phyloP scores from a whole-genome alignment of 2,888 invertebrate species.

The Hipparchia sbordonii region DNA sequence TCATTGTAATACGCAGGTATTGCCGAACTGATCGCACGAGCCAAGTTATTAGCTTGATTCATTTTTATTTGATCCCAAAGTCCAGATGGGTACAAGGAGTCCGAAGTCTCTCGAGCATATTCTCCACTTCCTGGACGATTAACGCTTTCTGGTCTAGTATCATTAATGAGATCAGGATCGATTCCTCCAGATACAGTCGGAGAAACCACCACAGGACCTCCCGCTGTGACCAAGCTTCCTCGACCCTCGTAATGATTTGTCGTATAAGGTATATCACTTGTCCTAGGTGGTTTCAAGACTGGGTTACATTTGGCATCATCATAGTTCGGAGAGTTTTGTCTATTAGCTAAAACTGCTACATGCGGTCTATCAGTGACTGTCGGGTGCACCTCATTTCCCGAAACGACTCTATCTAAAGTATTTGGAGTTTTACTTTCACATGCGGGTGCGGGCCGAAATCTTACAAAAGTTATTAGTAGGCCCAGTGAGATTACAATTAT shows the following conservation, averaged over 20 bases:
- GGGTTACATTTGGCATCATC: slow-evolving; percentile 83
- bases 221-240: slow-evolving; percentile 85
- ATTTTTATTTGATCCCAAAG: slow-evolving; percentile 87
- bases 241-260: slow-evolving; percentile 87
- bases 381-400: slow-evolving; percentile 80
- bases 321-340: slow-evolving; percentile 68
- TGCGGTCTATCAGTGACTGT: slow-evolving; percentile 78
- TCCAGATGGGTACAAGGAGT: slow-evolving; percentile 90
- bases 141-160: slow-evolving; percentile 86
- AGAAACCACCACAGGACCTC: slow-evolving; percentile 86
- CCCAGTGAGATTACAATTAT: slow-evolving; percentile 88
- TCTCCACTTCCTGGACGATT: slow-evolving; percentile 88
- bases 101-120: slow-evolving; percentile 88
- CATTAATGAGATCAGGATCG: slow-evolving; percentile 93
- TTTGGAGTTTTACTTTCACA: slow-evolving; percentile 90
- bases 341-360: slow-evolving; percentile 83
- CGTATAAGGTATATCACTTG: slow-evolving; percentile 86
- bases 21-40: slow-evolving; percentile 82
- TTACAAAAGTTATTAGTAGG: slow-evolving; percentile 88
- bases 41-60: slow-evolving; percentile 79
- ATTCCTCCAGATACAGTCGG: slow-evolving; percentile 89
- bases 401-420: slow-evolving; percentile 88
- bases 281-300: slow-evolving; percentile 87
- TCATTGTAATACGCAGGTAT: slow-evolving; percentile 86
- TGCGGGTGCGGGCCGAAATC: slow-evolving; percentile 88